Conservation (phyloP, 2,888 invertebrate species). For the Lapara coniferarum region DNA sequence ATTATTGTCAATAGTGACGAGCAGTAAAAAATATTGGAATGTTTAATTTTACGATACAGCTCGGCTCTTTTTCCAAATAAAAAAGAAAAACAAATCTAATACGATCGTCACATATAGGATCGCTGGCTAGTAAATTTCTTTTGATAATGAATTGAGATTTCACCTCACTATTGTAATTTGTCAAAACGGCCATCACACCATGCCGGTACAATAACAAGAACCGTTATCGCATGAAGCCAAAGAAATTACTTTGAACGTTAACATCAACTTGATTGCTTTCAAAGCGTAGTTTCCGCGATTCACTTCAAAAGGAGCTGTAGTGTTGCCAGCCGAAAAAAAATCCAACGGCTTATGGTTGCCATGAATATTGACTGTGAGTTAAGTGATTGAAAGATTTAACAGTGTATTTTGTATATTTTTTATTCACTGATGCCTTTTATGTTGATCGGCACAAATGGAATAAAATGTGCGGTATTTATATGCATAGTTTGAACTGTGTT, state of each 20-base stretch:
- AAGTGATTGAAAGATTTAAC: constrained; percentile 7
- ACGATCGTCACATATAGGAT: too few species aligned
- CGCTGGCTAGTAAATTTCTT: too few species aligned
- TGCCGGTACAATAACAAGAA: constrained; percentile 33
- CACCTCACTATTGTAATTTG: too few species aligned
- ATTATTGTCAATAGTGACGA: too few species aligned
- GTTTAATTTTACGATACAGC: too few species aligned
- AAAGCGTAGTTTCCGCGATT: constrained; percentile 61
- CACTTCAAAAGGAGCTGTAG: constrained; percentile 58
- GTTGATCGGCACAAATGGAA: not conserved
- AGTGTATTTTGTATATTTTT: not conserved
- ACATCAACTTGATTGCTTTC: constrained; percentile 72
- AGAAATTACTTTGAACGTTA: constrained; percentile 72
- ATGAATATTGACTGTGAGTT: constrained; percentile 4
- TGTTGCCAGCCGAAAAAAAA: constrained; percentile 46
- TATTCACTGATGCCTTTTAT: not conserved
- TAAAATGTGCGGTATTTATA: not conserved
- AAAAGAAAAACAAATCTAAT: too few species aligned
- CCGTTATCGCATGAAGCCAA: constrained; percentile 56
- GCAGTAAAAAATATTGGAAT: too few species aligned
- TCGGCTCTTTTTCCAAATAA: too few species aligned
- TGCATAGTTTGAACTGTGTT: not conserved
- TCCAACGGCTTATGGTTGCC: not conserved
- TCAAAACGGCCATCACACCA: too few species aligned
- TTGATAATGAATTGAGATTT: too few species aligned